Base-by-base conservation (phyloP, 2,888 invertebrate genomes). In the Drosophila tanythrix region DNA sequence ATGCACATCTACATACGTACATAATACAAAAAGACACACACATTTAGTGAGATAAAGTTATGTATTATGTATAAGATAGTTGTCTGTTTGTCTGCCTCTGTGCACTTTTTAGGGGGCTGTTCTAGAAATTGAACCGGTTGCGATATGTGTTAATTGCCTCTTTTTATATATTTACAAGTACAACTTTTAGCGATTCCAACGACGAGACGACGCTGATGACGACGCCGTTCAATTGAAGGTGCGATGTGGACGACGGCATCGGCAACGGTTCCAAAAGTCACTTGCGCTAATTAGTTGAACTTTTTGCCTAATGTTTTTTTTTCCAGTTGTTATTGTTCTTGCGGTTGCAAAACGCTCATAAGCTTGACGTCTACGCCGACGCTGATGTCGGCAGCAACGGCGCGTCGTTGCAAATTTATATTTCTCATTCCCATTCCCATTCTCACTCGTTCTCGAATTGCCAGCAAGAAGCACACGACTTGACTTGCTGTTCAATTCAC, bases 91-190 rank as follows among this genome's bases (percentile, higher is more conserved):
- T 66, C 57, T 51, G 57, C 64, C 51, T 77, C 27, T 56, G 27
- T 56, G 78, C 73, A 76, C 68, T 72, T 83, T 74, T 74, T 31
- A 61, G 58, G 36, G 53, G 53, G 59, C 62, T 36, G 53, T 63
- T 76, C 70, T 71, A 69, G 57, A 73, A 69, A 69, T 71, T 78
- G 50, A 78, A 82, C 82, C 78, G 80, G 80, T 82, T 74, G 70
- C 61, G 76, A 70, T 61, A 83, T 88, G 85, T 85, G 85, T 79
- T 85, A 85, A 85, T 85, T 85, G 84, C 68, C 68, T 50, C 59
- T 82, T 56, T 50, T 66, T 76, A 53, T 66, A 62, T 70, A 65
- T 74, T 65, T 63, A 75, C 83, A 81, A 73, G 70, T 58, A 63
- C 13, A 60, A 73, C 62, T 58, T 74, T 65, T 66, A 35, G 66